Conservation (phyloP, 2,797 vertebrate species). For the Ptychadena robeensis region DNA sequence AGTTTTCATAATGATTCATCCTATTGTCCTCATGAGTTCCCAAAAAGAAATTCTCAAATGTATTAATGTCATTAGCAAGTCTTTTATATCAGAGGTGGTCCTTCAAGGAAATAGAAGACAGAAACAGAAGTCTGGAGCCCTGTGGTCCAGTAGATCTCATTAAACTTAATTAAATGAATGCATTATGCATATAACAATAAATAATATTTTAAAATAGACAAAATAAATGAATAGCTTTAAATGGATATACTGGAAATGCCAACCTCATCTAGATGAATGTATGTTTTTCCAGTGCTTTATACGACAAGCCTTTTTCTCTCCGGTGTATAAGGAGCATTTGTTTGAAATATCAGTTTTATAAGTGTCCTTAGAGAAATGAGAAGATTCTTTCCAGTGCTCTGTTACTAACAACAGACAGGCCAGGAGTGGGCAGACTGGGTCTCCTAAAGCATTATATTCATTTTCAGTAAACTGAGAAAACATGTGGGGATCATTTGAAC, state of each 20-base stretch:
- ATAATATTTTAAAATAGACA: background rate
- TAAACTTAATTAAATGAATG: constrained; percentile 23
- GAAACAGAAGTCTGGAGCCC: constrained; percentile 7
- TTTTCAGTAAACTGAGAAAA: constrained; percentile 44
- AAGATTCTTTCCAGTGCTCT: constrained; percentile 16
- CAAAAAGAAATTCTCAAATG: background rate
- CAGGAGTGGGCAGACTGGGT: constrained; percentile 21
- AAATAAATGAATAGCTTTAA: constrained; percentile 19
- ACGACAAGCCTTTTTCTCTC: constrained; percentile 3
- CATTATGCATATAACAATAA: constrained; percentile 24
- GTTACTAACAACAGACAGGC: constrained; percentile 49
- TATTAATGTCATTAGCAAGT: background rate
- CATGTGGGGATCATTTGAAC: constrained; percentile 11
- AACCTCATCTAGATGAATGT: constrained; percentile 7
- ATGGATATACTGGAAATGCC: constrained; percentile 41
- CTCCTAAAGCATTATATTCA: constrained; percentile 27
- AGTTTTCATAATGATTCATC: background rate
- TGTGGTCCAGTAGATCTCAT: background rate
- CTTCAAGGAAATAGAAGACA: background rate
- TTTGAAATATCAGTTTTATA: constrained; percentile 15
- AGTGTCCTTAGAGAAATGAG: constrained; percentile 27
- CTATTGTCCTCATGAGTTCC: background rate
- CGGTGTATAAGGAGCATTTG: background rate
- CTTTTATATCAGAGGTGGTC: background rate
- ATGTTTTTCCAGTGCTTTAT: background rate